These are phyloP conservation scores for Quadroppia sp. DNA, from an alignment of 2,888 invertebrate species.

Conservation along the genomic window DNA sequence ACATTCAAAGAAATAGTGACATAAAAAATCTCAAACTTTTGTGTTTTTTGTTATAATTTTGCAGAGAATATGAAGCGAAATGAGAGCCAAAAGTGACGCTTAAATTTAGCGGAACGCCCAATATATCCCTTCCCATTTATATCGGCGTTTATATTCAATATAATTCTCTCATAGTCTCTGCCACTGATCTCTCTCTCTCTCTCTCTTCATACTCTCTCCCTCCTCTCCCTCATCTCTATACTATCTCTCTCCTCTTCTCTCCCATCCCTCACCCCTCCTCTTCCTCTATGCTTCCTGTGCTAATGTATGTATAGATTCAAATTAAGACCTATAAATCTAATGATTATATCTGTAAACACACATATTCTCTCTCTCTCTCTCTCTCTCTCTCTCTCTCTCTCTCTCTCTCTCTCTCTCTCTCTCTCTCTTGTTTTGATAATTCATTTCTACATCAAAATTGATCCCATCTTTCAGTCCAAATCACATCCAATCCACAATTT, in stretches of 20 bases:
- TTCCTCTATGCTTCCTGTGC: too few species aligned
- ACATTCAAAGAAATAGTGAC: too few species aligned
- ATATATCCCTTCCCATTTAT: not conserved
- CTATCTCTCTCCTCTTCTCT: too few species aligned
- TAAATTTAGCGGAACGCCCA: conserved; percentile 31
- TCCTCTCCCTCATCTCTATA: too few species aligned
- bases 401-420: too few species aligned
- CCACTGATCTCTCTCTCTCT: not conserved
- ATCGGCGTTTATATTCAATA: not conserved
- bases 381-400: too few species aligned
- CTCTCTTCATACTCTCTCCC: too few species aligned
- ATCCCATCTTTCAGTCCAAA: not conserved
- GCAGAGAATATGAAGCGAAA: conserved; percentile 5
- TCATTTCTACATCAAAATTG: not conserved
- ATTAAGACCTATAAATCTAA: not conserved
- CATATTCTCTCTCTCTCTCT: not conserved
- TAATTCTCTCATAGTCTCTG: not conserved
- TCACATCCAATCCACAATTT: not conserved
- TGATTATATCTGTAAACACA: not conserved
- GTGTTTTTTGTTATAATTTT: too few species aligned
- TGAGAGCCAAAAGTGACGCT: conserved; percentile 6
- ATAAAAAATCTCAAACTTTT: too few species aligned
- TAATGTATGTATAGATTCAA: not conserved
- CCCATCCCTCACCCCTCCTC: too few species aligned
- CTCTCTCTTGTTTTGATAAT: not conserved